Percentiles rank a stretch among this genome's conserved stretches.
phyloP scores from a whole-genome alignment of 2,888 invertebrate genomes.

The Lasioglossum oenotherae region DNA sequence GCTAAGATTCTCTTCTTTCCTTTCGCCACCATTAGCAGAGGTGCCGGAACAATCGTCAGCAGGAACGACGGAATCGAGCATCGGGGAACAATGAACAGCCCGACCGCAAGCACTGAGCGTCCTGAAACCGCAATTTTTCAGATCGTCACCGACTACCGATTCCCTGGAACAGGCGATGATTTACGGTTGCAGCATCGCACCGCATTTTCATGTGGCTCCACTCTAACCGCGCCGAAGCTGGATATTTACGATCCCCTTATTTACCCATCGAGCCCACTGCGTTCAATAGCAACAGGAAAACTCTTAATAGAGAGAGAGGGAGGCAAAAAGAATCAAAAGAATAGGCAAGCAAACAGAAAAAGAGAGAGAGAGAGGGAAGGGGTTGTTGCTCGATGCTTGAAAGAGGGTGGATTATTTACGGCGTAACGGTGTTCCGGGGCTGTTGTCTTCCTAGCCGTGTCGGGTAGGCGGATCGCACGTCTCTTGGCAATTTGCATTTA shows the following conservation, averaged over 20 bases:
- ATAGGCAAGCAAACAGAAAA: not conserved
- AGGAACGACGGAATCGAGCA: constrained; percentile 22
- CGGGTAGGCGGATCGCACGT: constrained; percentile 68
- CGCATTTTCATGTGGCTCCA: constrained; percentile 56
- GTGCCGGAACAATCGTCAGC: not conserved
- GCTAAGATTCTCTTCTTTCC: not conserved
- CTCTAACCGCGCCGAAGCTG: constrained; percentile 34
- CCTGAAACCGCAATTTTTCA: constrained; percentile 58
- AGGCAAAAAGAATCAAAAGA: not conserved
- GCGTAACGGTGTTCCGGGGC: constrained; percentile 65
- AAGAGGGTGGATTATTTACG: constrained; percentile 78
- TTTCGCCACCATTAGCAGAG: not conserved
- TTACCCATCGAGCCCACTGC: constrained; percentile 51
- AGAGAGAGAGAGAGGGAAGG: constrained; percentile 14
- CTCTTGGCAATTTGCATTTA: constrained; percentile 67
- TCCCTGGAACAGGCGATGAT: constrained; percentile 46
- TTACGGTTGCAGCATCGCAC: constrained; percentile 51
- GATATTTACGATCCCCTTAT: constrained; percentile 63
- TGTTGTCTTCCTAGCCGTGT: constrained; percentile 52
- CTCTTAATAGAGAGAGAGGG: not conserved
- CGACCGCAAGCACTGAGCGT: constrained; percentile 51
- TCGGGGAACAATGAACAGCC: constrained; percentile 38
- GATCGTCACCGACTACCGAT: constrained; percentile 44
- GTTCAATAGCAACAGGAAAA: not conserved
- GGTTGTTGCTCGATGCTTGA: constrained; percentile 55